A percentile compares a stretch with the other conserved stretches of the same genome.
phyloP scores from a whole-genome alignment of 2,113 vertebrate genomes.

The Seriola rivoliana region DNA sequence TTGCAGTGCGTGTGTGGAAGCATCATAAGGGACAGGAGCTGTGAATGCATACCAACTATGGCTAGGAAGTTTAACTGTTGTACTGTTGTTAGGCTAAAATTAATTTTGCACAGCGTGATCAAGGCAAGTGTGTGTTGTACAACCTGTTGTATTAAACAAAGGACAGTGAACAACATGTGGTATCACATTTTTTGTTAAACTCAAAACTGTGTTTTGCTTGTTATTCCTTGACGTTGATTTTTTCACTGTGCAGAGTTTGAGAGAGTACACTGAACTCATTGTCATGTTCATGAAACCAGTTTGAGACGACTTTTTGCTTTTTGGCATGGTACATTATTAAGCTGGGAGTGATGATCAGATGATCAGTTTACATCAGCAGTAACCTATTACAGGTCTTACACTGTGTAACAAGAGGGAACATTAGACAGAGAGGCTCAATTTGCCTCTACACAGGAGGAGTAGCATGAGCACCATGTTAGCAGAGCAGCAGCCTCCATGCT shows the following conservation, averaged over 20 bases:
- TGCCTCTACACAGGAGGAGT: neutral
- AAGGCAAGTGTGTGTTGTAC: neutral
- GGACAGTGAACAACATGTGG: neutral
- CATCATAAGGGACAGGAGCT: conserved; percentile 6
- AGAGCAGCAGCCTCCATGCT: neutral
- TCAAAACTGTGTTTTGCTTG: too few species aligned
- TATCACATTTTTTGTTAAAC: too few species aligned
- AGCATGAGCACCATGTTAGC: neutral
- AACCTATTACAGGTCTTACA: conserved; percentile 5
- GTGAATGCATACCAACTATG: neutral
- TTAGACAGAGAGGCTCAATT: neutral
- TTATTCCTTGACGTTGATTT: too few species aligned
- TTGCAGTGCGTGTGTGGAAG: too few species aligned
- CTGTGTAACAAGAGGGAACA: neutral
- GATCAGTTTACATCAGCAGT: neutral
- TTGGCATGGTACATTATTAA: too few species aligned
- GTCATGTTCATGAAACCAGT: too few species aligned
- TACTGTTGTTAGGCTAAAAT: neutral
- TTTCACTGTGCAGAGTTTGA: too few species aligned
- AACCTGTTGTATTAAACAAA: neutral
- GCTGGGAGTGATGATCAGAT: neutral
- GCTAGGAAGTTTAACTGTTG: neutral
- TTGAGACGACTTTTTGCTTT: too few species aligned
- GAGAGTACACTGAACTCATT: too few species aligned
- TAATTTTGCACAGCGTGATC: neutral